Conservation (phyloP, 1,140 invertebrate genomes). For the Dryas iulia region DNA sequence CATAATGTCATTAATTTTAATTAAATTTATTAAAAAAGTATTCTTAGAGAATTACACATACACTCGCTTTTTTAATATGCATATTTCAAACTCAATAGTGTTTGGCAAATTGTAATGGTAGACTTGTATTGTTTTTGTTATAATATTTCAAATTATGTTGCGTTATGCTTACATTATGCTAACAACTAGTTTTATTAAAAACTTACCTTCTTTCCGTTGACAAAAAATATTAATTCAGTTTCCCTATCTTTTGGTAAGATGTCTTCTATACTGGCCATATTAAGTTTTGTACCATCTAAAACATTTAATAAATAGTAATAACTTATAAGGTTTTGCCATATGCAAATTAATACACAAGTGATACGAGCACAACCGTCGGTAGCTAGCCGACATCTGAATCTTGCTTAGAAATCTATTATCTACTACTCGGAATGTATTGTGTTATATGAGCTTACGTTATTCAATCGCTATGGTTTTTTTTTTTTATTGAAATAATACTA, state of each 20-base stretch:
- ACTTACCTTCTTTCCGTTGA: slow-evolving; percentile 66
- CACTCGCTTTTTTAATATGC: no score
- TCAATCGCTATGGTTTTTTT: no score
- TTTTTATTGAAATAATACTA: no score
- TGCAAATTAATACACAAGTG: not conserved
- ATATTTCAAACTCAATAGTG: no score
- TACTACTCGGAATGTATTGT: no score
- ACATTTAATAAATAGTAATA: not conserved
- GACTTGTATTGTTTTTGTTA: not conserved
- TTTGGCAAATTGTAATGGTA: no score
- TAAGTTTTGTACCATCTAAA: not conserved
- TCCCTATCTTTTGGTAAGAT: slow-evolving; percentile 44
- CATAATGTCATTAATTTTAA: no score
- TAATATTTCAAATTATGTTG: not conserved
- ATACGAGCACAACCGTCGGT: not conserved
- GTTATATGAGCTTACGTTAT: no score
- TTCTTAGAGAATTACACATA: no score
- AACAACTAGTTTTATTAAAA: not conserved
- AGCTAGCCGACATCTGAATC: not conserved
- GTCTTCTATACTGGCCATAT: slow-evolving; percentile 41
- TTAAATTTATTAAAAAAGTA: no score
- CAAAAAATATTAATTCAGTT: slow-evolving; percentile 53
- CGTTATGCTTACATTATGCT: no score
- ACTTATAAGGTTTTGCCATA: not conserved
- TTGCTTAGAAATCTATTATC: not conserved